Percentiles rank a stretch among this genome's conserved stretches.
These are phyloP conservation scores for Scelioninae gen. 2 DNA, from an alignment of 2,888 invertebrate genomes.

Conservation along the genomic window DNA sequence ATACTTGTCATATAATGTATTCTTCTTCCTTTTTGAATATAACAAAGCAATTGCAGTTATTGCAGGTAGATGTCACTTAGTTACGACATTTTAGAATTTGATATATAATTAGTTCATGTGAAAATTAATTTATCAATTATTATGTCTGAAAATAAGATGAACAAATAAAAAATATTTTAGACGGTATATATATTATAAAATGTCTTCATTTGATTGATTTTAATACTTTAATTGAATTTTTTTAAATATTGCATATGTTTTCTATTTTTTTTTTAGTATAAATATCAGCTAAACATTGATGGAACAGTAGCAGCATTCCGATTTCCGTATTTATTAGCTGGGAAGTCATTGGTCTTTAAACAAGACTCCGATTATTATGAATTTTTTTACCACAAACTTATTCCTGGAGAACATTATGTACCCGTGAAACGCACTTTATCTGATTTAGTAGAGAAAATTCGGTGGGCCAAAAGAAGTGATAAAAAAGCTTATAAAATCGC, in stretches of 20 bases:
- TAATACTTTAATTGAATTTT: constrained; percentile 2
- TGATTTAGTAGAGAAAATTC: constrained; percentile 86
- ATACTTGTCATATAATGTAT: too few species aligned
- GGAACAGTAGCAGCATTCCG: constrained; percentile 98
- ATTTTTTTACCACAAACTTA: constrained; percentile 89
- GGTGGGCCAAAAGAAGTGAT: constrained; percentile 87
- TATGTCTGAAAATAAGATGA: too few species aligned
- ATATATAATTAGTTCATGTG: too few species aligned
- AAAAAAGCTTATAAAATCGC: constrained; percentile 81
- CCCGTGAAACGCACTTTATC: constrained; percentile 88
- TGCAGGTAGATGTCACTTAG: too few species aligned
- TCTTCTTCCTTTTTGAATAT: too few species aligned
- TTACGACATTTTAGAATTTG: too few species aligned
- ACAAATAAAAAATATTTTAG: too few species aligned
- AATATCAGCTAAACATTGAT: constrained; percentile 95
- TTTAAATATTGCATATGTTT: not conserved
- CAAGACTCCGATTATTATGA: constrained; percentile 96
- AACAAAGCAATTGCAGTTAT: too few species aligned
- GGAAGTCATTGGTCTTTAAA: constrained; percentile 92
- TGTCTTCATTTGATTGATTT: too few species aligned
- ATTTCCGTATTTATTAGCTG: constrained; percentile 92
- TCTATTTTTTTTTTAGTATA: constrained; percentile 82
- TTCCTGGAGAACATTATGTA: constrained; percentile 88
- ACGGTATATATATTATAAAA: too few species aligned
- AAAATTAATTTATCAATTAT: too few species aligned